Evolutionary conservation across 2,797 vertebrate genomes (phyloP).

Genomic region (Smutsia temminckii): DNA sequence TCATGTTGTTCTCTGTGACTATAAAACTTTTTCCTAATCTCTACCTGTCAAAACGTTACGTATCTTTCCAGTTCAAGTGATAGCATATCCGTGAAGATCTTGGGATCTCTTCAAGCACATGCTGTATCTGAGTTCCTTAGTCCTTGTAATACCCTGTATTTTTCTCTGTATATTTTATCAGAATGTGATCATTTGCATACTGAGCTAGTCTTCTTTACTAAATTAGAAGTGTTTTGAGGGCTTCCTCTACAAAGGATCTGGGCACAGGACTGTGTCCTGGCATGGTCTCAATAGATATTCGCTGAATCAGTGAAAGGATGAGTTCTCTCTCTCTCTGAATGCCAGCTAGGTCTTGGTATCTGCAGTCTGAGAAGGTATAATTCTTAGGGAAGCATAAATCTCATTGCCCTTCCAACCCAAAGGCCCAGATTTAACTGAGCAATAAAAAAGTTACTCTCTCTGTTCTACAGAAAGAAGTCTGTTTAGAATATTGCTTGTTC

Average conservation of each 20-base stretch:
- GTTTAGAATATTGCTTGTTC: conserved; percentile 10
- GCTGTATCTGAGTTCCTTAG: not conserved
- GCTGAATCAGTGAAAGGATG: not conserved
- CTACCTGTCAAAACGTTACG: not conserved
- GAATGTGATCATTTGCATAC: not conserved
- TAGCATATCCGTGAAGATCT: not conserved
- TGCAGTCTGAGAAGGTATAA: not conserved
- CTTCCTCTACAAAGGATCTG: not conserved
- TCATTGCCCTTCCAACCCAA: not conserved
- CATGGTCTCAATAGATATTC: not conserved
- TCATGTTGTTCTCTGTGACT: not conserved
- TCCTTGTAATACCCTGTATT: not conserved
- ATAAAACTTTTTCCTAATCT: not conserved
- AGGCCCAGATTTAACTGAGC: not conserved
- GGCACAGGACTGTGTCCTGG: not conserved
- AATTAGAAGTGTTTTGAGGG: not conserved
- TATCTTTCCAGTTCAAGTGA: not conserved
- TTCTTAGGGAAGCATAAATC: not conserved
- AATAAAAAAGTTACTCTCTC: not conserved
- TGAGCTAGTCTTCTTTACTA: not conserved
- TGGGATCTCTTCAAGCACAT: not conserved
- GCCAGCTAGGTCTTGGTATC: not conserved
- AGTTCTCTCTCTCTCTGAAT: not conserved
- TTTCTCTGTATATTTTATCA: not conserved
- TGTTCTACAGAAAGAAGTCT: conserved; percentile 15